Evolutionary conservation across 2,888 invertebrate species (phyloP).

Genomic region (Eupithecia subumbrata): DNA sequence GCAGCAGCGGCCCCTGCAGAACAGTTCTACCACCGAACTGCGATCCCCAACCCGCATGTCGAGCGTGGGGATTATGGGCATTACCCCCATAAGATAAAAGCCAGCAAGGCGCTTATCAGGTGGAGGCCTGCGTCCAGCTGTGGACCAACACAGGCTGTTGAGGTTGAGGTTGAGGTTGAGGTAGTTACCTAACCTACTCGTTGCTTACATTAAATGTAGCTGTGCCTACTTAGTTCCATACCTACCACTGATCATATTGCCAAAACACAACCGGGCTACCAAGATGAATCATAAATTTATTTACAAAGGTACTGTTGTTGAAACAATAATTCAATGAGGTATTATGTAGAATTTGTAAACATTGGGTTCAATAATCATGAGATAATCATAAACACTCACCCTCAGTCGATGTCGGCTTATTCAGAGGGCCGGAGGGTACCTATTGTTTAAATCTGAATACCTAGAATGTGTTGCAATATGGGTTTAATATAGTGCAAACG

Average conservation of each 20-base stretch:
- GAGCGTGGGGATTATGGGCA: too few relatives aligned
- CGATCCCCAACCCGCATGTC: too few relatives aligned
- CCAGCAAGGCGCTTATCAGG: too few relatives aligned
- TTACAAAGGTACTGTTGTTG: conserved; percentile 43
- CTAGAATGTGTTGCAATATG: conserved; percentile 27
- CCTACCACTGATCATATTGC: neutral
- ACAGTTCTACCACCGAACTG: too few relatives aligned
- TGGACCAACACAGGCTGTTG: too few relatives aligned
- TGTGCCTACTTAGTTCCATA: neutral
- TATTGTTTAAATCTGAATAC: conserved; percentile 46
- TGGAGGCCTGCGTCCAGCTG: too few relatives aligned
- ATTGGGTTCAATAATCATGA: conserved; percentile 50
- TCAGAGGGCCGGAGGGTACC: conserved; percentile 38
- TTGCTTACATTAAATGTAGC: neutral
- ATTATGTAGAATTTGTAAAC: conserved; percentile 65
- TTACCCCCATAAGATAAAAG: too few relatives aligned
- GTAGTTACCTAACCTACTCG: too few relatives aligned
- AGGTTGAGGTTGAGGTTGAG: too few relatives aligned
- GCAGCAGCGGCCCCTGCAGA: too few relatives aligned
- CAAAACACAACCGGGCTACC: neutral
- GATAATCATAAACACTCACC: conserved; percentile 44
- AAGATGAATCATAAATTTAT: conserved; percentile 12
- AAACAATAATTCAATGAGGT: conserved; percentile 51
- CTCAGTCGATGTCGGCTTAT: conserved; percentile 15
- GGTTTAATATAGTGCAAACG: conserved; percentile 51